These are phyloP conservation scores for Augochlorella aurata DNA, from an alignment of 2,888 invertebrate species.

Conservation along the genomic window DNA sequence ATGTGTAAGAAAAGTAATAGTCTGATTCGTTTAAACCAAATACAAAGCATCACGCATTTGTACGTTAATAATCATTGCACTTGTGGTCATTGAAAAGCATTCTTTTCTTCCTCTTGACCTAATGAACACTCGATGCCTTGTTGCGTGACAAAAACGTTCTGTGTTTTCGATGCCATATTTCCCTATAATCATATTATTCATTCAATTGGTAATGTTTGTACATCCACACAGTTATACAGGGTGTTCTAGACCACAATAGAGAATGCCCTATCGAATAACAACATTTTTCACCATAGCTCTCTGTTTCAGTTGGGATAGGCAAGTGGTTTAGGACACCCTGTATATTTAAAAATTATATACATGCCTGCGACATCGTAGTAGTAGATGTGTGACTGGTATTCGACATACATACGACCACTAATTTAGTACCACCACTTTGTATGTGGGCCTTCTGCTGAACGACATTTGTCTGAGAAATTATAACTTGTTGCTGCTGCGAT, in stretches of 20 bases:
- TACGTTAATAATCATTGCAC: background rate
- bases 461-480: slow-evolving; percentile 70
- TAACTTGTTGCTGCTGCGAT: slow-evolving; percentile 63
- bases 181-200: slow-evolving; percentile 65
- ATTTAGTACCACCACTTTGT: slow-evolving; percentile 81
- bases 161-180: slow-evolving; percentile 71
- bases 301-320: background rate
- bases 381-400: slow-evolving; percentile 75
- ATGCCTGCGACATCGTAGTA: slow-evolving; percentile 77
- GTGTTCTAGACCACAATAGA: background rate
- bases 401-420: slow-evolving; percentile 83
- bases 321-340: too few species aligned
- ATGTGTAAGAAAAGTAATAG: background rate
- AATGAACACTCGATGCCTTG: slow-evolving; percentile 73
- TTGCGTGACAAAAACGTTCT: slow-evolving; percentile 76
- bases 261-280: background rate
- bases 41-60: slow-evolving; percentile 28
- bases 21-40: background rate
- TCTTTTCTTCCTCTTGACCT: slow-evolving; percentile 77
- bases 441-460: slow-evolving; percentile 74
- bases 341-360: background rate
- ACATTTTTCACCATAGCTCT: background rate
- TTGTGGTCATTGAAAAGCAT: slow-evolving; percentile 72
- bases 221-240: too few species aligned
- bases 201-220: background rate